Evolutionary conservation across 2,113 vertebrate species (phyloP), one percentile per base, ranked within the genome.

Genomic region (Gymnocephalus cernua): DNA sequence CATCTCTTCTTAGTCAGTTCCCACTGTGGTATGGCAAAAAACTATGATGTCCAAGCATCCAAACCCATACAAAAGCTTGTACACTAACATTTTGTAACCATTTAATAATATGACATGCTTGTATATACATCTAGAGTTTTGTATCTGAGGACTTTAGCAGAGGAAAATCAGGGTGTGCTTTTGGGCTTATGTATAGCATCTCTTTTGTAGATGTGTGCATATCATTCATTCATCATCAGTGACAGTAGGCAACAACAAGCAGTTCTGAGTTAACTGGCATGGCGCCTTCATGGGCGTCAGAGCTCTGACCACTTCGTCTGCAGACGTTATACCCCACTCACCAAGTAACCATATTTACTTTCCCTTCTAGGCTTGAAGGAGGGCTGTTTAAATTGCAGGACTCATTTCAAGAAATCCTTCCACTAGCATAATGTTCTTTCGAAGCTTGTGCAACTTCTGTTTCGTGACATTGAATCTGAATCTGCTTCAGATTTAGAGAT

Each of bases 281-380:
- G 38, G 21, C 0, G 21, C 41, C 18, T 54, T 61, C 29, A 67
- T 38, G 38, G 61, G 8, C 62, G 4, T 54, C 48, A 63, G 48
- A 64, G 25, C 18, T 74, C 61, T 54, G 48, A 67, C 47, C 47
- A 54, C 57, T 29, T 53, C 0, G 1, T 68, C 29, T 70, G 29
- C 66, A 83, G 74, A 48, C 44, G 67, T 65, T 77, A 32, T 13
- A 41, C 41, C 29, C 64, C 67, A 77, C 74, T 70, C 68, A 63
- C 9, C 45, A 50, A 62, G 47, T 27, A 51, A 41, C 48, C 48
- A 54, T 63, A n/a, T 64, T 57, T 64, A 78, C 19, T 68, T 35
- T 70, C 29, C 38, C 44, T 50, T 58, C 29, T 16, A 16, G 14
- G 48, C 50, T 71, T 27, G 57, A 64, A 41, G 9, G 75, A 56